Base-by-base conservation (phyloP, 2,888 invertebrate genomes). In the Hecatera dysodea region DNA sequence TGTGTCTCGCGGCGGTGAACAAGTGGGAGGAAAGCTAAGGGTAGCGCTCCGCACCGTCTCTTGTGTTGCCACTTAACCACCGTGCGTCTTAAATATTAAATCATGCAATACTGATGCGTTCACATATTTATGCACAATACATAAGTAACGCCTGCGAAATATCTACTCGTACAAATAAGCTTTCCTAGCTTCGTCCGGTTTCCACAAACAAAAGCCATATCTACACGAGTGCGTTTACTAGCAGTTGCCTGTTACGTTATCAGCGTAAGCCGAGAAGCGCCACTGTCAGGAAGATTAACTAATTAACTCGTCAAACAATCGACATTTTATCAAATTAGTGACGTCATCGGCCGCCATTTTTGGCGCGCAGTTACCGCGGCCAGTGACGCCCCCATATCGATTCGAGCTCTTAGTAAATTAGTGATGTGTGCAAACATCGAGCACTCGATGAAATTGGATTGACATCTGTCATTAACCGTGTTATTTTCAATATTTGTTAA, bases 391-490 rank as follows among this genome's bases (percentile, higher is more conserved):
- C 75, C 65, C 64, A 73, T 85, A 89, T 90, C 88, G 87, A 89
- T 89, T 86, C 67, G 73, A 74, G 87, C 91, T 90, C 87, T 92
- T 91, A 92, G 90, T 86, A 86, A 91, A 93, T 93, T 93, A 92
- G 90, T 90, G 89, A 88, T 86, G 92, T 84, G 78, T 82, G 83
- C 82, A 88, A 87, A 90, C 85, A 86, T 77, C 87, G 88, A 88
- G 74, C 89, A 91, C 89, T 91, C 86, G 88, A 89, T 90, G 81
- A 80, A 89, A 92, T 91, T 90, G 82, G 83, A 91, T 90, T 89
- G 91, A 88, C 89, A 87, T 78, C 85, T 90, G 85, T 89, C 89
- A 89, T 79, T 79, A 79, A 72, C 65, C 61, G 27, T 62, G 79
- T 50, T 57, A 78, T 72, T 82, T 72, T 36, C 55, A 62, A n/a